phyloP scores from a whole-genome alignment of 2,113 vertebrate genomes.

The Campylomormyrus tamandua region DNA sequence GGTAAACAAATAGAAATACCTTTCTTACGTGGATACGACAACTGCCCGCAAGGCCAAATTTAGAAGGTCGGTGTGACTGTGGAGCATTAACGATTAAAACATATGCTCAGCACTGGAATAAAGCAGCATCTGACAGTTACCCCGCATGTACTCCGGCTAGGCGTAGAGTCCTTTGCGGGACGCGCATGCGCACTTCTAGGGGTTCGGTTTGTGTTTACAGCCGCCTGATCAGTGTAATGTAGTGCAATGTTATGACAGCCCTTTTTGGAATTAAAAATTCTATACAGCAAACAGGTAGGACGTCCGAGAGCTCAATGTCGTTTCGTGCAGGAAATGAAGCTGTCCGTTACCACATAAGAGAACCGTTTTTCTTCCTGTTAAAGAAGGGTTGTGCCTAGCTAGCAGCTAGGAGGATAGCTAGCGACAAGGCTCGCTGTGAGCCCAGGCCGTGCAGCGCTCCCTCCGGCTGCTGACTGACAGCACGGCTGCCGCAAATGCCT shows the following conservation, averaged over 20 bases:
- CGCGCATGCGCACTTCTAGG: conserved; percentile 56
- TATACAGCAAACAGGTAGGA: conserved; percentile 22
- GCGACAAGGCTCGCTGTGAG: neutral
- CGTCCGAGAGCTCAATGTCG: neutral
- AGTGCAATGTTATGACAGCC: conserved; percentile 18
- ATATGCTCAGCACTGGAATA: neutral
- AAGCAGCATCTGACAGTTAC: neutral
- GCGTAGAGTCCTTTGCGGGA: neutral
- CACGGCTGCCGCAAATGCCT: neutral
- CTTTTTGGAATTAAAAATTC: conserved; percentile 21
- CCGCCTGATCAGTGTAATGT: conserved; percentile 29
- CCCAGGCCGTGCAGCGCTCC: neutral
- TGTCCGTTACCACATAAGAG: neutral
- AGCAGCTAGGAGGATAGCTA: conserved; percentile 3
- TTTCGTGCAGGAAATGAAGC: neutral
- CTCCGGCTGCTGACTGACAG: conserved; percentile 5
- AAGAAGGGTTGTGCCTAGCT: neutral
- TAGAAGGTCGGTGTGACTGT: neutral
- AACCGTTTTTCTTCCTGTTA: neutral
- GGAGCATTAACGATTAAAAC: neutral
- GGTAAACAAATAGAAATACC: neutral
- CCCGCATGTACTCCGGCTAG: neutral
- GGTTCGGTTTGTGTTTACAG: conserved; percentile 67
- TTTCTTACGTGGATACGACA: neutral
- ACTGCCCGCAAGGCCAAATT: neutral